Base-by-base conservation (phyloP, 2,797 vertebrate species). In the Valencia hispanica region DNA sequence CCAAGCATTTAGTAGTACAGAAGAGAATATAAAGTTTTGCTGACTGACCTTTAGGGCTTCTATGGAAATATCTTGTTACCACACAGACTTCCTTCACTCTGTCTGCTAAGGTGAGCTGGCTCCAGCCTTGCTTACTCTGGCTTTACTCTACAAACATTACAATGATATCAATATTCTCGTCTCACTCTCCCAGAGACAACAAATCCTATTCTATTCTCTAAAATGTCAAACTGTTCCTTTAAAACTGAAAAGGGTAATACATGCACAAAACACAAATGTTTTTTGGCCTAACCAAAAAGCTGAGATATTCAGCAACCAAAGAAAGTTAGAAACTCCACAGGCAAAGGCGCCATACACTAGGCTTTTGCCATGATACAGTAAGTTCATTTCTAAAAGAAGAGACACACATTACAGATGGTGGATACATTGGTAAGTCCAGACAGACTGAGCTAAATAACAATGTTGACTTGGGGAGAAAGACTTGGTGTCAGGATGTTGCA, bases 351-450 rank as follows among this genome's bases (percentile, higher is more conserved):
- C 9, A 4, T 39, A 11, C 20, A 39, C 2, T 53, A 39, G 34
- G 20, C 36, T 10, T 11, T 8, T n/a, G 20, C 5, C n/a, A 27
- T 27, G 41, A 27, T 68, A 8, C 25, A 17, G 6, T 18, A 45
- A 27, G n/a, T 27, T 68, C 3, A 9, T 68, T 68, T 45, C n/a
- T 4, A 68, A 68, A 17, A 68, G 41, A 43, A 27, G 22, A 45
- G 25, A 27, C 12, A 9, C 15, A 30, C 45, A 77, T 81, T 75
- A 74, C 74, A 82, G 80, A 75, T 71, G 51, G 71, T 66, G 32
- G 79, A 78, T 73, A 72, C 77, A 74, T 75, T 12, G 27, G 73
- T 45, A 65, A 45, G 81, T 79, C 71, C 73, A 85, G 68, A 80
- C 2, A 59, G 76, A 73, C 14, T 2, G n/a, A 41, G 11, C 27